Evolutionary conservation across 2,797 vertebrate genomes (phyloP).

Genomic region (Bovichtus diacanthus): DNA sequence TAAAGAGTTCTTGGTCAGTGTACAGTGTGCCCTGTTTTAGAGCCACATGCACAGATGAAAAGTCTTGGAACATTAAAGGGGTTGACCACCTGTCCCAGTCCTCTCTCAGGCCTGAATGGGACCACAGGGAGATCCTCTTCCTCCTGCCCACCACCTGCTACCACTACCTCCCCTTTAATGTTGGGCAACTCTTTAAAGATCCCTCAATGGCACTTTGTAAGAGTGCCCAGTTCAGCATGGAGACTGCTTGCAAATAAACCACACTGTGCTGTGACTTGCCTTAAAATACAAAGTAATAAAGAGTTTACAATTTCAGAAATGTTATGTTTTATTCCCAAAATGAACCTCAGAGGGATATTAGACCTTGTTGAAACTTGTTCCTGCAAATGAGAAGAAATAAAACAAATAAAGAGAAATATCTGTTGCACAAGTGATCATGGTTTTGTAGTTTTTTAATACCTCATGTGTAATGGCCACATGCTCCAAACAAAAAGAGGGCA

Average conservation of each 20-base stretch:
- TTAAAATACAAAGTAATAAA: slow-evolving; percentile 46
- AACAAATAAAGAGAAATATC: slow-evolving; percentile 19
- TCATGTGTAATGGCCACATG: neutral
- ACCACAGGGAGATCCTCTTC: slow-evolving; percentile 81
- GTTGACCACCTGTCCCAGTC: slow-evolving; percentile 82
- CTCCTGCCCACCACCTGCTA: slow-evolving; percentile 79
- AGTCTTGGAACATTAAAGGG: slow-evolving; percentile 79
- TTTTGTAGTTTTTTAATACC: slow-evolving; percentile 18
- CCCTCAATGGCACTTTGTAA: slow-evolving; percentile 73
- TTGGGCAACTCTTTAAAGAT: slow-evolving; percentile 70
- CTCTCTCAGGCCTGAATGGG: slow-evolving; percentile 75
- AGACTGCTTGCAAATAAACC: slow-evolving; percentile 50
- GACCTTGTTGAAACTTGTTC: slow-evolving; percentile 7
- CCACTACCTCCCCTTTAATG: slow-evolving; percentile 72
- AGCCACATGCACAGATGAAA: slow-evolving; percentile 79
- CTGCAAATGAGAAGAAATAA: slow-evolving; percentile 7
- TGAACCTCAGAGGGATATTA: slow-evolving; percentile 17
- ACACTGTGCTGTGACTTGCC: slow-evolving; percentile 44
- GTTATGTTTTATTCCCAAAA: slow-evolving; percentile 30
- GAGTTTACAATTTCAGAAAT: slow-evolving; percentile 14
- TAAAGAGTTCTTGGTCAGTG: slow-evolving; percentile 64
- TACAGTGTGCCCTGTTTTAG: slow-evolving; percentile 61
- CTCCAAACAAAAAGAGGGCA: no score
- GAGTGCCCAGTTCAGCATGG: slow-evolving; percentile 62
- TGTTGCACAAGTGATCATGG: slow-evolving; percentile 14